A percentile compares a stretch with the other conserved stretches of the same genome.
Conservation (phyloP, 2,888 invertebrate species). For the Drosophila mimica region DNA sequence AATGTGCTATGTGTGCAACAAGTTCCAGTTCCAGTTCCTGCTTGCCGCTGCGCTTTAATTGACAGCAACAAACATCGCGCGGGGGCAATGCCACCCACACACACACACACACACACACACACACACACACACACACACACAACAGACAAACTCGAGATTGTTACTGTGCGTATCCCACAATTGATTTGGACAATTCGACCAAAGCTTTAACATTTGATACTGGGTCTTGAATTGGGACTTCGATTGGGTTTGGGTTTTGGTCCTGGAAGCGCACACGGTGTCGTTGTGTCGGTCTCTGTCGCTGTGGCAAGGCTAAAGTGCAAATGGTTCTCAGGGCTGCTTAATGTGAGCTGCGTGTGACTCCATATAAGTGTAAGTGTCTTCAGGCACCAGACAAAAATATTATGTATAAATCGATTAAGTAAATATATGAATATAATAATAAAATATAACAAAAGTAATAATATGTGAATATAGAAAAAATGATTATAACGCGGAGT, state of each 20-base stretch:
- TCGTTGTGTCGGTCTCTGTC: constrained; percentile 17
- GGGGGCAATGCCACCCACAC: constrained; percentile 71
- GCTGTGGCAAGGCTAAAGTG: constrained; percentile 57
- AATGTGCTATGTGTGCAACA: constrained; percentile 52
- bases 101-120: constrained; percentile 34
- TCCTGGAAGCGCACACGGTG: constrained; percentile 23
- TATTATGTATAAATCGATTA: not conserved
- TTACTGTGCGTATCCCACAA: constrained; percentile 77
- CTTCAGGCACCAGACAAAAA: constrained; percentile 31
- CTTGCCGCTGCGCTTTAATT: constrained; percentile 68
- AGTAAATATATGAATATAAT: too few relatives aligned
- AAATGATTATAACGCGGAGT: not conserved
- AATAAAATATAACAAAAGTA: too few relatives aligned
- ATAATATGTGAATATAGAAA: not conserved
- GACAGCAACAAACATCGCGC: constrained; percentile 76
- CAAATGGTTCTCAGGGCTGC: constrained; percentile 60
- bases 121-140: constrained; percentile 9
- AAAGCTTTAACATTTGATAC: constrained; percentile 32
- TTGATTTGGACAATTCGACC: constrained; percentile 76
- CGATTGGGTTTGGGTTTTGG: not conserved
- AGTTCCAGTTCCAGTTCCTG: constrained; percentile 75
- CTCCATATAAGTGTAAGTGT: not conserved
- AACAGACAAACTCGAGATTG: constrained; percentile 53
- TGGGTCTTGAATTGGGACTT: not conserved
- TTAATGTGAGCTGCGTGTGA: constrained; percentile 24